Percentiles rank a stretch among this genome's conserved stretches.
phyloP scores from a whole-genome alignment of 2,113 vertebrate genomes.

The Oxyruncus cristatus region DNA sequence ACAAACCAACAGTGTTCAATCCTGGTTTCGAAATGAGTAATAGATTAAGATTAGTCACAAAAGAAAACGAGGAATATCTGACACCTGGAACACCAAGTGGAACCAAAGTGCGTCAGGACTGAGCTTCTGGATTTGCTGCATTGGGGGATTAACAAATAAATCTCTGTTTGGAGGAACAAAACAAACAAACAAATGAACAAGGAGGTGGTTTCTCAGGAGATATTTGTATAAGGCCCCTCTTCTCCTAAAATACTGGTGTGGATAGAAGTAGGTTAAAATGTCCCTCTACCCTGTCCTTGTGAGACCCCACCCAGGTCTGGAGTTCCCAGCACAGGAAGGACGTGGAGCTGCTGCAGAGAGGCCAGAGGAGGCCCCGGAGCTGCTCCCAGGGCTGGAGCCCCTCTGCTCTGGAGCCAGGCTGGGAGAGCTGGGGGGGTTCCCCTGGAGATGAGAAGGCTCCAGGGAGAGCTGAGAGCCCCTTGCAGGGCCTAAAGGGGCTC shows the following conservation, averaged over 20 bases:
- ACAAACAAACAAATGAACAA: no score
- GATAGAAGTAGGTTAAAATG: not conserved
- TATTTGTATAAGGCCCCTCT: not conserved
- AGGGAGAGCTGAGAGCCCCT: not conserved
- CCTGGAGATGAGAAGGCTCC: not conserved
- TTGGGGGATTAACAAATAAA: not conserved
- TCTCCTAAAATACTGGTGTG: not conserved
- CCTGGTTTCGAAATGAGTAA: not conserved
- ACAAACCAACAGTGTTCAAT: not conserved
- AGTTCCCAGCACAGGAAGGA: not conserved
- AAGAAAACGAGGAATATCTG: not conserved
- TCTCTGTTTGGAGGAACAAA: not conserved
- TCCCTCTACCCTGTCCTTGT: not conserved
- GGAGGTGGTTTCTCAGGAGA: not conserved
- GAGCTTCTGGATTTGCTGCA: not conserved
- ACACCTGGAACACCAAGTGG: not conserved
- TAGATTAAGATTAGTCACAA: not conserved
- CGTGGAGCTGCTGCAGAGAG: not conserved
- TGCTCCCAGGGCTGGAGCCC: not conserved
- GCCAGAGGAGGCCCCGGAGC: not conserved
- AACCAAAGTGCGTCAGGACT: not conserved
- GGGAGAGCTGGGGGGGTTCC: not conserved
- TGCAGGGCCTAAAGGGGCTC: not conserved
- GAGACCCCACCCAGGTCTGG: not conserved
- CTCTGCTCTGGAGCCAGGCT: not conserved